Evolutionary conservation across 2,113 vertebrate species (phyloP), one percentile per base, ranked within the genome.

Genomic region (Chinchilla lanigera): DNA sequence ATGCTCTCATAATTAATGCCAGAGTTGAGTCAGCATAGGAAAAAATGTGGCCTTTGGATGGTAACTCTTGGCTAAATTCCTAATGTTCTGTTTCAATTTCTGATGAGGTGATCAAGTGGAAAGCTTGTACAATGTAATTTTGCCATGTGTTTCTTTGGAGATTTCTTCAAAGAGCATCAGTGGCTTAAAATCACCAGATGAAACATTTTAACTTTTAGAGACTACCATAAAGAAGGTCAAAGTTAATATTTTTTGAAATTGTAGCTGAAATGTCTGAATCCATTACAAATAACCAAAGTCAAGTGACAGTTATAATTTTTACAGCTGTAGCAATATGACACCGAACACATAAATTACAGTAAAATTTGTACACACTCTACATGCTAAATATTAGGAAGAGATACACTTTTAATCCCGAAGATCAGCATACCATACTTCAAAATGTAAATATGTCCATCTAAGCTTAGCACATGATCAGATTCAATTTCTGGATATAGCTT

Each of bases 81-180:
- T 93, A 86, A 94, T 83, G 86, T 0, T 50, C 63, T 97, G 65
- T 89, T 98, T 98, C 96, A 88, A 84, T 98, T 92, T 96, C 95
- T 97, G 96, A 97, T 93, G 90, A 98, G 56, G 94, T 97, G 95
- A 98, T 97, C 86, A 96, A 98, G 58, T 82, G 83, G 86, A 98
- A 96, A 98, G 47, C 28, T 97, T 94, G 44, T 77, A 92, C 83
- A 14, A 61, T 96, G 38, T 86, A 94, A 98, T 98, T 98, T 97
- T 94, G 90, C 93, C 93, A 97, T 97, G 86, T 97, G 81, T 93
- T 98, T 98, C 96, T 96, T 96, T 84, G 50, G 96, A 81, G 87
- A 97, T 95, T 96, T 95, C 87, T 28, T 47, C 71, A 97, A 97
- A 98, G 47, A 97, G 60, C 56, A 98, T 96, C 97, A 98, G 88